Evolutionary conservation across 2,888 invertebrate genomes (phyloP).

Genomic region (Agonum fuliginosum): DNA sequence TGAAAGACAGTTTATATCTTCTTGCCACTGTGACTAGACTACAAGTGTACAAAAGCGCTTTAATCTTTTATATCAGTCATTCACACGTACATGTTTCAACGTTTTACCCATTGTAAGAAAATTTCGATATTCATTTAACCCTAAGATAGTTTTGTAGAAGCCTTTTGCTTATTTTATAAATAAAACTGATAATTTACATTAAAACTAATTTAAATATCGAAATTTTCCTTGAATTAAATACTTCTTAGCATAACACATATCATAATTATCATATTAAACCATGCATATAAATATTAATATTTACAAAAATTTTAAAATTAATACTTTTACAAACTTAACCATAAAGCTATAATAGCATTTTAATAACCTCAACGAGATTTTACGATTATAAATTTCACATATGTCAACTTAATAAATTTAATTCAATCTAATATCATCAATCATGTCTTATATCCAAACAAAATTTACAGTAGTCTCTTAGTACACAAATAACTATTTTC

Average conservation of each 20-base stretch:
- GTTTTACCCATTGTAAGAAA: conserved; percentile 37
- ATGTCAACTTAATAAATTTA: conserved; percentile 29
- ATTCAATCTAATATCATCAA: background rate
- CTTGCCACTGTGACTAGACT: conserved; percentile 41
- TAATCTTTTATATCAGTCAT: conserved; percentile 13
- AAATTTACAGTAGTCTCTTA: background rate
- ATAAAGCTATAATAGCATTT: conserved; percentile 31
- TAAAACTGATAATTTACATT: too few relatives aligned
- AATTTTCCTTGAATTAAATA: conserved; percentile 25
- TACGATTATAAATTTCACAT: conserved; percentile 28
- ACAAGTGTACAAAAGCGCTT: conserved; percentile 53
- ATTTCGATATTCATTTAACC: conserved; percentile 37
- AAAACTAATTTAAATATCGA: conserved; percentile 19
- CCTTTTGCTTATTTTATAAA: background rate
- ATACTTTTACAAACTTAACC: conserved; percentile 53
- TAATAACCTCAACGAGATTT: conserved; percentile 14
- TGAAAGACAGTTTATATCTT: conserved; percentile 34
- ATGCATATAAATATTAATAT: conserved; percentile 51
- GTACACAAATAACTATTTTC: too few relatives aligned
- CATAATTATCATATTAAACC: conserved; percentile 19
- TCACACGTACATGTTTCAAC: conserved; percentile 29
- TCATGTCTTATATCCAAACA: background rate
- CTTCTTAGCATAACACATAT: conserved; percentile 19
- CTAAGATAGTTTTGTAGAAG: background rate
- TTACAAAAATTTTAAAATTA: conserved; percentile 44